Evolutionary conservation across 2,797 vertebrate genomes (phyloP).

Genomic region (Scleropages formosus): DNA sequence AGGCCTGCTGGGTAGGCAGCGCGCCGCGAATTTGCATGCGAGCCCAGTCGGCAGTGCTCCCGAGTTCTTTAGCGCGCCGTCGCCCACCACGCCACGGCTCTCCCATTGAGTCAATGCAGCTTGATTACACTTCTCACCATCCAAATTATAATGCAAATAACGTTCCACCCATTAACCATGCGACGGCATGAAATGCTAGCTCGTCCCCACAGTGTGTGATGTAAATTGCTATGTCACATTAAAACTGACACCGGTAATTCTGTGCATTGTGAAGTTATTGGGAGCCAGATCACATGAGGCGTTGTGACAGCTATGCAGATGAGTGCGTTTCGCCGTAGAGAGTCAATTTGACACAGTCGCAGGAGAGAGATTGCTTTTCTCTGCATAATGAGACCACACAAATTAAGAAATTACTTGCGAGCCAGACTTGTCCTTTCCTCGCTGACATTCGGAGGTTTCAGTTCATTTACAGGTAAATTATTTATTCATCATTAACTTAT

Average conservation of each 20-base stretch:
- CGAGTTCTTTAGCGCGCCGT: conserved; percentile 34
- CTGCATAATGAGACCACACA: conserved; percentile 58
- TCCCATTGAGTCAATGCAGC: conserved; percentile 52
- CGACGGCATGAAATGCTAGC: conserved; percentile 53
- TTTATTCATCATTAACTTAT: conserved; percentile 12
- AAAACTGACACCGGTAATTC: conserved; percentile 63
- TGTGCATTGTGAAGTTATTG: conserved; percentile 62
- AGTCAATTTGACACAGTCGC: conserved; percentile 62
- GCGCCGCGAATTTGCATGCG: conserved; percentile 45
- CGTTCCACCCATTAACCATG: conserved; percentile 58
- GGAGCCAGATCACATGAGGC: conserved; percentile 54
- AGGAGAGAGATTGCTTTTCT: conserved; percentile 58
- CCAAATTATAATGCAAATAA: conserved; percentile 62
- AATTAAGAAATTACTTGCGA: conserved; percentile 62
- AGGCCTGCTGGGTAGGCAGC: conserved; percentile 17
- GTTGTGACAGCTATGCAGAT: conserved; percentile 60
- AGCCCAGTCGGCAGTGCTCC: conserved; percentile 36
- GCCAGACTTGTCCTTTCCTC: conserved; percentile 42
- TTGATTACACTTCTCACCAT: conserved; percentile 60
- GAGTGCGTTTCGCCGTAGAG: conserved; percentile 57
- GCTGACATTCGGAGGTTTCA: conserved; percentile 40
- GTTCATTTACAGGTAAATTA: conserved; percentile 36
- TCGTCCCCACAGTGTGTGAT: conserved; percentile 53
- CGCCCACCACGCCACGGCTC: conserved; percentile 41
- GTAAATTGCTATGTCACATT: conserved; percentile 65